phyloP scores from a whole-genome alignment of 2,888 invertebrate species.

The Cabera pusaria region DNA sequence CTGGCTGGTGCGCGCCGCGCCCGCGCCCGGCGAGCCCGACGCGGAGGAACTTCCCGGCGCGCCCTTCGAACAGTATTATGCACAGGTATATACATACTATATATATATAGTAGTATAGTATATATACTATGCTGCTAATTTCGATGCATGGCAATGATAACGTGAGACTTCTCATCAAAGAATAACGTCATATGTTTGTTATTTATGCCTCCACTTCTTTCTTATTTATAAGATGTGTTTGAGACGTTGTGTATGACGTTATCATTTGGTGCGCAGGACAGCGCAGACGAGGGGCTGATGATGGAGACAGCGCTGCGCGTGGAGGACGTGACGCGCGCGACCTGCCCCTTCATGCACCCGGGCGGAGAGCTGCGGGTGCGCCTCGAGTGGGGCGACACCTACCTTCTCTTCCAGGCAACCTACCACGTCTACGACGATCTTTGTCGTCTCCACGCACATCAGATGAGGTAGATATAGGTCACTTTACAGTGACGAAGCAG shows the following conservation, averaged over 20 bases:
- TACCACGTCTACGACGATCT: constrained; percentile 94
- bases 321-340: constrained; percentile 87
- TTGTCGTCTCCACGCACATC: constrained; percentile 90
- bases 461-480: too few species aligned
- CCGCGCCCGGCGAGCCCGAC: constrained; percentile 84
- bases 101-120: too few species aligned
- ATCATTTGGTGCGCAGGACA: too few species aligned
- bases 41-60: constrained; percentile 87
- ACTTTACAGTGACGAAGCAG: too few species aligned
- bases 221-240: too few species aligned
- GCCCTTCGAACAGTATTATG: constrained; percentile 91
- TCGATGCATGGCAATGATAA: too few species aligned
- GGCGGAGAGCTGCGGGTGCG: constrained; percentile 89
- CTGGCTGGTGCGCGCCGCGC: constrained; percentile 80
- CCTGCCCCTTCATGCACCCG: constrained; percentile 87
- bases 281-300: constrained; percentile 90
- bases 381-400: constrained; percentile 92
- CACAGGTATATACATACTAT: too few species aligned
- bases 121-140: too few species aligned
- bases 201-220: too few species aligned
- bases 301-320: constrained; percentile 91
- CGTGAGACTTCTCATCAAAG: too few species aligned
- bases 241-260: too few species aligned
- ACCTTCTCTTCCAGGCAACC: constrained; percentile 90
- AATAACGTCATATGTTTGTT: too few species aligned